phyloP scores from a whole-genome alignment of 1,140 invertebrate genomes.

The Diploscapter pachys region DNA sequence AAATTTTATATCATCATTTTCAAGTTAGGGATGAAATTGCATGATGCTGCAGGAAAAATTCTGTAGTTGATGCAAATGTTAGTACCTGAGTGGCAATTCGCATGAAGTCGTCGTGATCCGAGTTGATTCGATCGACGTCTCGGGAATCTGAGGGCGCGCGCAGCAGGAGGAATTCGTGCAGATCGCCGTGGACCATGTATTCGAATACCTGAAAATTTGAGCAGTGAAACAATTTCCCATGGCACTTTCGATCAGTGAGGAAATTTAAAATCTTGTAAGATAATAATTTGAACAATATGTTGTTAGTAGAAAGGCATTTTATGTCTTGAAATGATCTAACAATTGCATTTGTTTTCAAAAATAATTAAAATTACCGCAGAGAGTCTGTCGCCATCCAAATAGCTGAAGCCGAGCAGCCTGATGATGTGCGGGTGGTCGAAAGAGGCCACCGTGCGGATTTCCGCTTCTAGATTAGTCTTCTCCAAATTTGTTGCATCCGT shows the following conservation, averaged over 20 bases:
- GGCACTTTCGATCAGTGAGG: background rate
- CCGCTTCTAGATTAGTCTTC: slow-evolving; percentile 81
- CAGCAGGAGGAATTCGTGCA: slow-evolving; percentile 81
- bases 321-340: no score
- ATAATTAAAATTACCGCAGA: no score
- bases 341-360: no score
- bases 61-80: background rate
- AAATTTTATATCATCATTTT: background rate
- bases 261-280: no score
- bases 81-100: slow-evolving; percentile 34
- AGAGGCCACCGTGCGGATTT: slow-evolving; percentile 93
- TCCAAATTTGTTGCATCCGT: slow-evolving; percentile 29
- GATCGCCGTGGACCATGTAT: slow-evolving; percentile 86
- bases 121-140: slow-evolving; percentile 15
- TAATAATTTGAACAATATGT: no score
- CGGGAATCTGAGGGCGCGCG: slow-evolving; percentile 21
- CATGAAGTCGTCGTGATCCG: slow-evolving; percentile 38
- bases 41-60: background rate
- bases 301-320: no score
- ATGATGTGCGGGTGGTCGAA: slow-evolving; percentile 99
- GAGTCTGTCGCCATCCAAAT: no score
- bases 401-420: slow-evolving; percentile 91
- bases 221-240: slow-evolving; percentile 15
- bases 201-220: slow-evolving; percentile 69
- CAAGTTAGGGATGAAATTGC: background rate